phyloP scores from a whole-genome alignment of 2,113 vertebrate genomes.

The Saccopteryx bilineata region DNA sequence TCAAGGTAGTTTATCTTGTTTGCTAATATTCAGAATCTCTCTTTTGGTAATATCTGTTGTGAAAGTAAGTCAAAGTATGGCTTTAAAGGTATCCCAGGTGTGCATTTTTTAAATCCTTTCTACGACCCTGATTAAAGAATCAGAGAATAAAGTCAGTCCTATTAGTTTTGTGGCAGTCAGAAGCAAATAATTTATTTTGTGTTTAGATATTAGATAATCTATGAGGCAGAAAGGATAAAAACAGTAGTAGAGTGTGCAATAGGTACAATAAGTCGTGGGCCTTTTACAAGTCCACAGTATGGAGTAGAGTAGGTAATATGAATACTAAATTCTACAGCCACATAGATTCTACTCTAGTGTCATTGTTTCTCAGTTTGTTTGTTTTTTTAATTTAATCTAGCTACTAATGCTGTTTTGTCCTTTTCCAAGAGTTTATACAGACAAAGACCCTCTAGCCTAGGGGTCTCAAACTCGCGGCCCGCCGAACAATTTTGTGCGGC shows the following conservation, averaged over 20 bases:
- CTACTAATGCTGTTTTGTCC: too few relatives aligned
- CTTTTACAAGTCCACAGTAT: neutral
- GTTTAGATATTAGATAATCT: neutral
- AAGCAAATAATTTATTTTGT: neutral
- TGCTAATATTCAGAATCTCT: constrained; percentile 22
- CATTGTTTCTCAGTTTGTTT: neutral
- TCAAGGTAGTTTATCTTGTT: constrained; percentile 41
- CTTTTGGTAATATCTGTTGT: neutral
- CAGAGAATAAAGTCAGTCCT: neutral
- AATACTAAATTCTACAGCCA: neutral
- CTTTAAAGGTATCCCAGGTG: constrained; percentile 35
- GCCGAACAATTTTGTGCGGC: too few relatives aligned
- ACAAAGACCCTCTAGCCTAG: too few relatives aligned
- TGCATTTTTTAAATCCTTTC: constrained; percentile 42
- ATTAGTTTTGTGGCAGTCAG: neutral
- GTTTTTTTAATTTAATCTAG: too few relatives aligned
- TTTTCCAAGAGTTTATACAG: too few relatives aligned
- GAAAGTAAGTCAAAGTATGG: constrained; percentile 35
- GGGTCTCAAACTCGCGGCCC: too few relatives aligned
- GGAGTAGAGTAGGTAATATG: neutral
- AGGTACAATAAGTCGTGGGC: neutral
- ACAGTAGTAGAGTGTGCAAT: constrained; percentile 1
- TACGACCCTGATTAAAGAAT: neutral
- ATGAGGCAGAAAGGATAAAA: neutral
- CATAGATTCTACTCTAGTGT: neutral